These are phyloP conservation scores for Lagenorhynchus albirostris DNA, from an alignment of 2,113 vertebrate genomes.

Conservation along the genomic window DNA sequence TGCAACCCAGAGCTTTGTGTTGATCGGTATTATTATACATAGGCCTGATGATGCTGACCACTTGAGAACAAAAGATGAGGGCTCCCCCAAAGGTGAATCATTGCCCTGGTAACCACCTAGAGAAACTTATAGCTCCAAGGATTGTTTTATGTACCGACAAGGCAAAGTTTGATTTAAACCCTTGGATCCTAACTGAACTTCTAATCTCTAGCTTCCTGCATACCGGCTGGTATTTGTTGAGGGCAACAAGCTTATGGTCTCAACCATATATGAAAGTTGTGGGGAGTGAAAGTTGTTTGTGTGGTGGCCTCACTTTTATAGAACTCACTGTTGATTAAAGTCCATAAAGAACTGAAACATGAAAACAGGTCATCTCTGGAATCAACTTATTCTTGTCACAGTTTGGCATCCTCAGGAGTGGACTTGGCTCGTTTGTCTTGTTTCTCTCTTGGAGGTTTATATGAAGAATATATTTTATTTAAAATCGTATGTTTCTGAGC, in stretches of 20 bases:
- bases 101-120: conserved; percentile 20
- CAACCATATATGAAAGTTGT: conserved; percentile 56
- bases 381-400: not conserved
- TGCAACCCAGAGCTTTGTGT: not conserved
- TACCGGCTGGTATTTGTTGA: conserved; percentile 40
- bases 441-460: not conserved
- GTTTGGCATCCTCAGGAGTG: not conserved
- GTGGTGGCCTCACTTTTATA: conserved; percentile 1
- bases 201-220: conserved; percentile 48
- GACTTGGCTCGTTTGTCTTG: not conserved
- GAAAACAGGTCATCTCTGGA: conserved; percentile 24
- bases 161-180: conserved; percentile 65
- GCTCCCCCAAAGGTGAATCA: not conserved
- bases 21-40: conserved; percentile 42
- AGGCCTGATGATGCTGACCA: not conserved
- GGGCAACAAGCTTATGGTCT: conserved; percentile 41
- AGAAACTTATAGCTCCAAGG: not conserved
- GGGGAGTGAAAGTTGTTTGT: conserved; percentile 4
- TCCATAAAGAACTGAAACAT: conserved; percentile 19
- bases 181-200: conserved; percentile 45
- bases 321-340: conserved; percentile 43
- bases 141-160: conserved; percentile 31
- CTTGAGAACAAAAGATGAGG: conserved; percentile 55
- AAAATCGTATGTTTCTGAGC: not conserved
- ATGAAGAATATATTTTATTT: not conserved